Base-by-base conservation (phyloP, 2,113 vertebrate genomes). In the Probosciger aterrimus region DNA sequence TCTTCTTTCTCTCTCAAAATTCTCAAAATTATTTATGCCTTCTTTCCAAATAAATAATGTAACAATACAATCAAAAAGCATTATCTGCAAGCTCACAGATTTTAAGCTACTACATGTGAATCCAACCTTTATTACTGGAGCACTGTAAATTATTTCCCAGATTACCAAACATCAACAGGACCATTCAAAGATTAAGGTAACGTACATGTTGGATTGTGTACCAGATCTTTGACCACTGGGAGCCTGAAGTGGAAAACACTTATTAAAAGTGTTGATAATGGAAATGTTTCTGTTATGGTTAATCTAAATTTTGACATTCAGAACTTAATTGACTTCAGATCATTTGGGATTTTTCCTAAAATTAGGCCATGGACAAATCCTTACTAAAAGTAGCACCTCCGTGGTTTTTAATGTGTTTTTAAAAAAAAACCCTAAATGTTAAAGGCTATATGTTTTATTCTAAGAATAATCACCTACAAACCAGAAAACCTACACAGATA, bases 241-340 rank as follows among this genome's bases (percentile, higher is more conserved):
- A 91, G 27, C n/a, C 28, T 8, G 4, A 69, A 37, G 47, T 43
- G 41, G 68, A 60, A 92, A 92, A 93, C 33, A 28, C 62, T 77
- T 90, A 92, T 95, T 94, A 96, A 73, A 75, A 85, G 35, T 31
- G 39, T 62, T 86, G 50, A 81, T 65, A 91, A 90, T 64, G 28
- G 47, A 91, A 88, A 25, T 18, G 24, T 44, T 92, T 88, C 43
- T 68, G 80, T 84, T 41, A 49, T 24, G 13, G 89, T 82, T 89
- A 82, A 87, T 89, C 24, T 79, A 43, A 91, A 94, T 87, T 90
- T 90, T 94, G 80, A 94, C 80, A 94, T 79, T 93, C 82, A 90
- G 63, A 91, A 88, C 49, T 80, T 97, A 94, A 96, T 83, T 95
- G 93, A 93, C 65, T 96, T 89, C 31, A 71, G 33, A 81, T 65